A percentile compares a stretch with the other conserved stretches of the same genome.
phyloP scores from a whole-genome alignment of 2,113 vertebrate genomes.

The Speoplatyrhinus poulsoni region DNA sequence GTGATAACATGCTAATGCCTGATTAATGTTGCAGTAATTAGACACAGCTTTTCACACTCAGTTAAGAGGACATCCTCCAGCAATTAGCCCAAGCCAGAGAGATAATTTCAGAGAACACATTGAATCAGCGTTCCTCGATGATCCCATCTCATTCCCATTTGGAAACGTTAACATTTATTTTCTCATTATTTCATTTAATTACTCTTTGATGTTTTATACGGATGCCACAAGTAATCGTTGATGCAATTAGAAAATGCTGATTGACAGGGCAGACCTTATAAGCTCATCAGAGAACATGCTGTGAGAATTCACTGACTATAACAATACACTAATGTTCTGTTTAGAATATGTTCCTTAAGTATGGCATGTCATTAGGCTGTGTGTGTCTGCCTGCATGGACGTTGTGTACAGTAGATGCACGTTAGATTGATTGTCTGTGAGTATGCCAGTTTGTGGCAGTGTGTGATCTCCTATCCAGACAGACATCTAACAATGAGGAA shows the following conservation, averaged over 20 bases:
- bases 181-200: conserved; percentile 77
- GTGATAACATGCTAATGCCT: conserved; percentile 80
- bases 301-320: conserved; percentile 50
- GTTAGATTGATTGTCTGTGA: neutral
- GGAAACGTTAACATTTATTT: conserved; percentile 75
- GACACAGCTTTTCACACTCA: conserved; percentile 80
- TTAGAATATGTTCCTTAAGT: conserved; percentile 14
- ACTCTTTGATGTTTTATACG: conserved; percentile 72
- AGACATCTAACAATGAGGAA: conserved; percentile 69
- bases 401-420: neutral
- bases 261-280: conserved; percentile 68
- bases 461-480: conserved; percentile 36
- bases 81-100: conserved; percentile 74
- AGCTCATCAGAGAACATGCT: conserved; percentile 36
- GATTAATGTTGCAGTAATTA: conserved; percentile 80
- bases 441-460: conserved; percentile 2
- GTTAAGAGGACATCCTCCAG: conserved; percentile 78
- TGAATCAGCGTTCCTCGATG: conserved; percentile 59
- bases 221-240: conserved; percentile 70
- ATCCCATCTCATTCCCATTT: conserved; percentile 65
- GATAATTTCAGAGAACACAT: conserved; percentile 72
- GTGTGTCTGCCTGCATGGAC: neutral
- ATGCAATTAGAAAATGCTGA: conserved; percentile 72
- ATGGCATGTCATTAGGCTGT: neutral
- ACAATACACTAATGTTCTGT: conserved; percentile 49